Percentiles rank a stretch among this genome's conserved stretches.
phyloP scores from a whole-genome alignment of 2,888 invertebrate genomes.

The Norana najaformis region DNA sequence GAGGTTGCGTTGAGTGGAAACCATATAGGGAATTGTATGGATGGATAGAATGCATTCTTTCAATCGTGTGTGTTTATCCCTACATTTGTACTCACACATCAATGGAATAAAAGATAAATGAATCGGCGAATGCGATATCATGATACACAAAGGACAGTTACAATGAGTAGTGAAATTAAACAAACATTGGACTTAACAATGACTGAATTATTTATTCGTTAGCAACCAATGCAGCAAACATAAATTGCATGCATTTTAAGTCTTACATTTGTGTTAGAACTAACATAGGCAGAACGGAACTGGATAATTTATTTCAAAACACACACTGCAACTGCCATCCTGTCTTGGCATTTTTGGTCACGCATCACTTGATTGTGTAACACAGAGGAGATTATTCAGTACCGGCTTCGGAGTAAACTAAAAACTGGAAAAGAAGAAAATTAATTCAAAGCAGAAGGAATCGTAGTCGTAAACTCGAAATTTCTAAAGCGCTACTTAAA shows the following conservation, averaged over 20 bases:
- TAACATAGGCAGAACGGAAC: no score
- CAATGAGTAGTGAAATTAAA: background rate
- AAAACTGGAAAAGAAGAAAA: no score
- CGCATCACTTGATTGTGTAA: background rate
- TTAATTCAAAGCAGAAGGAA: no score
- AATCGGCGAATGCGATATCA: background rate
- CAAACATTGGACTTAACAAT: background rate
- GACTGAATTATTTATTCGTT: background rate
- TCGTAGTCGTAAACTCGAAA: no score
- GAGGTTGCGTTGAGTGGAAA: no score
- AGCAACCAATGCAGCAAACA: no score
- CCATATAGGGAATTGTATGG: background rate
- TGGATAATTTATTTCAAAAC: no score
- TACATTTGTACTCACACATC: background rate
- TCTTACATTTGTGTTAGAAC: no score
- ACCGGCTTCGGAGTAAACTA: background rate
- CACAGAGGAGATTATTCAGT: background rate
- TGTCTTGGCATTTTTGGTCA: background rate
- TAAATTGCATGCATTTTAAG: no score
- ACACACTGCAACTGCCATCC: no score
- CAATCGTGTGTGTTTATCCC: background rate
- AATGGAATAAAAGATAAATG: no score
- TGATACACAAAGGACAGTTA: background rate
- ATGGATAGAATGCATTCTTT: background rate
- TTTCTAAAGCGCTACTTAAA: no score